Evolutionary conservation across 2,888 invertebrate genomes (phyloP).

Genomic region (Allacma fusca): DNA sequence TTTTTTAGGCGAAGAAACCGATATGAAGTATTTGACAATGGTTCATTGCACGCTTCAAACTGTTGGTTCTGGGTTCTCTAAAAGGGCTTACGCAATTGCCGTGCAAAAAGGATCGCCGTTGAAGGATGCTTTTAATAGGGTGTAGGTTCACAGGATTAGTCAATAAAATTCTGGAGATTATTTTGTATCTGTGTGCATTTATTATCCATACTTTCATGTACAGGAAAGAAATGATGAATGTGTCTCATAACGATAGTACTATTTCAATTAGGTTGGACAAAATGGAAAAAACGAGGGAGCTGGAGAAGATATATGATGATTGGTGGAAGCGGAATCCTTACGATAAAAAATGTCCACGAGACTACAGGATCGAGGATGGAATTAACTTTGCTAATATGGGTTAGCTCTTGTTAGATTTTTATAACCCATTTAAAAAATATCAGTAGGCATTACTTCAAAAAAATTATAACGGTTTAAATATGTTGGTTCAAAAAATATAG

Average conservation of each 20-base stretch:
- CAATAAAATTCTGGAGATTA: not conserved
- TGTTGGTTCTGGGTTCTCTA: constrained; percentile 94
- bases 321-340: constrained; percentile 94
- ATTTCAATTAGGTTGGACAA: constrained; percentile 77
- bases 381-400: constrained; percentile 97
- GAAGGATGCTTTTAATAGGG: constrained; percentile 91
- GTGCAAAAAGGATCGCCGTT: constrained; percentile 94
- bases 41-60: constrained; percentile 87
- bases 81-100: constrained; percentile 95
- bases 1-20: constrained; percentile 81
- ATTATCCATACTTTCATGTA: not conserved
- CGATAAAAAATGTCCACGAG: constrained; percentile 78
- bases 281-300: constrained; percentile 84
- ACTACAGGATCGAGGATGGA: constrained; percentile 92
- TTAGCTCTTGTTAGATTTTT: constrained; percentile 36
- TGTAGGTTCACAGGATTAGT: constrained; percentile 73
- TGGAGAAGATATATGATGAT: constrained; percentile 90
- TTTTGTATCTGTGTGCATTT: too few relatives aligned
- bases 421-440: too few relatives aligned
- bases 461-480: too few relatives aligned
- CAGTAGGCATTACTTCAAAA: too few relatives aligned
- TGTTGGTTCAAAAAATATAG: too few relatives aligned
- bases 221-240: not conserved
- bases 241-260: constrained; percentile 23
- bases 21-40: constrained; percentile 80